Evolutionary conservation across 1,140 invertebrate genomes (phyloP), one percentile per base, ranked within the genome.

Genomic region (Heliconius himera): DNA sequence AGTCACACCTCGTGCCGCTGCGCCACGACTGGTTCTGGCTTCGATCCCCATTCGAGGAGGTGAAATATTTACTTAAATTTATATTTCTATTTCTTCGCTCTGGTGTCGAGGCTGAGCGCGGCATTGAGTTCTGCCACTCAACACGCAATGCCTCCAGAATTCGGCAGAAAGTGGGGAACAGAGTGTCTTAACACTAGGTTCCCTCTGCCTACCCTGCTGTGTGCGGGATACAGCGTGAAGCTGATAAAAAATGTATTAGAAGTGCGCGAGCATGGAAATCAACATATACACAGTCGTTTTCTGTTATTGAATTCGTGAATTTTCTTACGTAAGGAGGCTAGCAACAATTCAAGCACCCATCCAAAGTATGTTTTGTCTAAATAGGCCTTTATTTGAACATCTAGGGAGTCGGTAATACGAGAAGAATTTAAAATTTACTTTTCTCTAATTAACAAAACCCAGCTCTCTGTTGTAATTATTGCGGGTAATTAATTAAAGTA

Each of bases 401-500:
- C 60, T 13, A 66, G 26, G 60, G 60, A 29, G 26, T 66, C 26
- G 22, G 60, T 66, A 66, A 66, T 66, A 66, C 22, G 60, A 66
- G 22, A 16, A 26, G 60, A 29, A 66, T 66, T 66, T 66, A 66
- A 29, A 29, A 66, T 66, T 29, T 66, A 29, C 60, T 66, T 66
- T 66, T 13, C 22, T 66, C 60, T 66, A 66, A 66, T 66, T 66
- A 66, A 66, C 22, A 26, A 66, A 66, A 29, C 26, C 60, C 26
- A 13, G 22, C 22, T 66, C 26, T 66, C 60, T 66, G 29, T 13
- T 29, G 13, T 26, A 60, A 60, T 60, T 60, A 29, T 66, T 66
- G 60, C 60, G 60, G 11, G 29, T 66, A 29, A 66, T 66, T 66
- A 66, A 66, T 66, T 66, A 13, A 66, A 26, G 60, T 66, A 66